These are phyloP conservation scores for Chaetodon trifascialis DNA, from an alignment of 2,113 vertebrate species.

Conservation along the genomic window DNA sequence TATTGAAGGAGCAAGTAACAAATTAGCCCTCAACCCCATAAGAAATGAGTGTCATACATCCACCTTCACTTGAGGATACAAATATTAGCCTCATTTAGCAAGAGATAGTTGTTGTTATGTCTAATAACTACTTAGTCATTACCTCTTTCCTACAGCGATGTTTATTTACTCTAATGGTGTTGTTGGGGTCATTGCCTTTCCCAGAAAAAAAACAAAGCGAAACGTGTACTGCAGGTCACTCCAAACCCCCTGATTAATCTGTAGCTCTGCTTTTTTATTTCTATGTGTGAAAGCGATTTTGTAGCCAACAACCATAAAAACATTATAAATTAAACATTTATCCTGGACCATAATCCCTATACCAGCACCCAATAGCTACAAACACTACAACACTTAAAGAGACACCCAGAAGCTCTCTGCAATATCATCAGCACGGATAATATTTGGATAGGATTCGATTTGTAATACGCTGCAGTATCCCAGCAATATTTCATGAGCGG, in stretches of 20 bases:
- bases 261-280: conserved; percentile 11
- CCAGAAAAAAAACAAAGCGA: background rate
- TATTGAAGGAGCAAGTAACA: no score
- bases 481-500: conserved; percentile 50
- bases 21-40: background rate
- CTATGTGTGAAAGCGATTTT: conserved; percentile 34
- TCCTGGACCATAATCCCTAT: conserved; percentile 39
- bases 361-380: conserved; percentile 32
- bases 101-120: conserved; percentile 17
- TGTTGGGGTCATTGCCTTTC: conserved; percentile 2
- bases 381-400: conserved; percentile 35
- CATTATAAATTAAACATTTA: conserved; percentile 63
- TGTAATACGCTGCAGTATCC: conserved; percentile 17
- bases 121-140: conserved; percentile 25
- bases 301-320: conserved; percentile 63
- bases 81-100: conserved; percentile 55
- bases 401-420: conserved; percentile 14
- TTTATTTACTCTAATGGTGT: conserved; percentile 28
- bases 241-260: conserved; percentile 37
- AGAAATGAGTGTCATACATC: conserved; percentile 8
- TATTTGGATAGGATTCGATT: conserved; percentile 30
- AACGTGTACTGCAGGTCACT: conserved; percentile 14
- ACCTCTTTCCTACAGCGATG: background rate
- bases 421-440: background rate
- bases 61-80: conserved; percentile 35